Conservation (phyloP, 30 jellyfish, hydroid and myxozoan genomes). For the Turritopsis rubra region DNA sequence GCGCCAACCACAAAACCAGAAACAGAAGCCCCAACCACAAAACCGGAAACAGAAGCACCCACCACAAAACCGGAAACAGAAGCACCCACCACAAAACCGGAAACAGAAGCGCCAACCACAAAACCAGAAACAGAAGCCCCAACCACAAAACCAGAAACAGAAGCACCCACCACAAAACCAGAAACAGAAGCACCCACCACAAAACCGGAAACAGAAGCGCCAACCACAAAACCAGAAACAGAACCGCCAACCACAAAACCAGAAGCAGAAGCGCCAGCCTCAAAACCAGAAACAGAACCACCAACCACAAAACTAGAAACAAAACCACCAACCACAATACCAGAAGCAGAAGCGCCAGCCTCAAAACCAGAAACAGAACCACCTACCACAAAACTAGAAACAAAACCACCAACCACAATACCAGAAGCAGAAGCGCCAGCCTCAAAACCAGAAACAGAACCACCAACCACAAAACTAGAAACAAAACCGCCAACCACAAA, state of each 20-base stretch:
- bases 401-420: not conserved
- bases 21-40: slow-evolving; percentile 2
- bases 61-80: not conserved
- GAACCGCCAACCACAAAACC: slow-evolving; percentile 1
- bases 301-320: not conserved
- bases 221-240: not conserved
- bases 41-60: not conserved
- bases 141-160: not conserved
- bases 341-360: not conserved
- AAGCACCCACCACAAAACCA: not conserved
- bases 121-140: not conserved
- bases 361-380: not conserved
- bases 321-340: not conserved
- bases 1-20: not conserved
- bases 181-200: not conserved
- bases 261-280: not conserved
- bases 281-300: not conserved
- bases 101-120: not conserved
- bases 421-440: slow-evolving; percentile 11
- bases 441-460: not conserved
- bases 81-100: not conserved
- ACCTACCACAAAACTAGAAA: not conserved
- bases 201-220: not conserved
- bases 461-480: not conserved
- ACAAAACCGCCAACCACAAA: not conserved